Conservation (phyloP, 2,888 invertebrate species). For the Esperia sulphurella region DNA sequence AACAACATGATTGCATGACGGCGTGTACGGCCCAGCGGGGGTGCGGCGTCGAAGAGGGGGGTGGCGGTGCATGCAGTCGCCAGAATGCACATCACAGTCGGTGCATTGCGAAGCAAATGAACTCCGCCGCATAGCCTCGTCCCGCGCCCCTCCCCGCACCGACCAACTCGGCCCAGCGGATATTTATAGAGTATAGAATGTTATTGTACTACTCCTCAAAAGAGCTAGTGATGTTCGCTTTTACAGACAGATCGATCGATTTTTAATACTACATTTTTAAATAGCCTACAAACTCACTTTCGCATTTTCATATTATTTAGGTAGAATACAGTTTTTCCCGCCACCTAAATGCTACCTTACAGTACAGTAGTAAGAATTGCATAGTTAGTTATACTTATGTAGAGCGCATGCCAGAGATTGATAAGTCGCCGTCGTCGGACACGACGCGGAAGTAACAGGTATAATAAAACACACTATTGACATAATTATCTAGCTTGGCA, state of each 20-base stretch:
- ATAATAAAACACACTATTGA: too few species aligned
- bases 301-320: too few species aligned
- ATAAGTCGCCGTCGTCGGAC: too few species aligned
- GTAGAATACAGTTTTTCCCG: too few species aligned
- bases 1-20: background rate
- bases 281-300: too few species aligned
- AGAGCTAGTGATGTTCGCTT: conserved; percentile 31
- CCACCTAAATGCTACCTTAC: too few species aligned
- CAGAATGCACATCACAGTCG: conserved; percentile 9
- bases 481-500: too few species aligned
- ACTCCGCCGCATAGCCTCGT: conserved; percentile 41
- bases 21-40: background rate
- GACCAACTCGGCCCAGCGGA: conserved; percentile 41
- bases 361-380: too few species aligned
- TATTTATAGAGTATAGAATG: conserved; percentile 67
- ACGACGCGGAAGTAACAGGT: too few species aligned
- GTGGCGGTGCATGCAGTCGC: background rate
- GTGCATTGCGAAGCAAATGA: conserved; percentile 62
- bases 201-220: conserved; percentile 53
- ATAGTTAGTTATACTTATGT: too few species aligned
- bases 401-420: too few species aligned
- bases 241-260: background rate
- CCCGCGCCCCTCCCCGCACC: conserved; percentile 21
- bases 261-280: background rate
- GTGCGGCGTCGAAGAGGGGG: background rate